Base-by-base conservation (phyloP, 2,888 invertebrate species). In the Trilocha varians region DNA sequence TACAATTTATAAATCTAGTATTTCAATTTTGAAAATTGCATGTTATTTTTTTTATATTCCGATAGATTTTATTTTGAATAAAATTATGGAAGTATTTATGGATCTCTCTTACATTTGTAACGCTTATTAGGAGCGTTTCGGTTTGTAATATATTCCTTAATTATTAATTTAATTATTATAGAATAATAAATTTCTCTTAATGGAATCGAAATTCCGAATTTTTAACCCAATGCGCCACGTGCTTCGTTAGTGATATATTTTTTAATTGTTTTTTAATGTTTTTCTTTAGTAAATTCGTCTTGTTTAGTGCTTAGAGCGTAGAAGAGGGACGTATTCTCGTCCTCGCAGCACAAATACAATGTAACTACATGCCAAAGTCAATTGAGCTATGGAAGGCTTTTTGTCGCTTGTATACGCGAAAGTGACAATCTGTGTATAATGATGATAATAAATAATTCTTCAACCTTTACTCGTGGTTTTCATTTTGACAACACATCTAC, bases 291-390 rank as follows among this genome's bases (percentile, higher is more conserved):
- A 18, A 18, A 18, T 18, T 18, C 18, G 18, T 34, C 16, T 39
- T 39, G 17, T 39, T 18, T 35, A 38, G 38, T 38, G 42, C 38
- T 42, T 35, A 34, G 34, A 42, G 38, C 34, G 42, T 38, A 34
- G 16, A 34, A 14, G 25, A 36, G 32, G 16, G 38, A 32, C 25
- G 38, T 14, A 17, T 32, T 13, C 34, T 36, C 38, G 42, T 34
- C 38, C 16, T 9, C 41, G 41, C 68, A 59, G 80, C 82, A 80
- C 82, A 82, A 80, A 82, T 69, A 72, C 67, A 61, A 66, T 78
- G 73, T 78, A 71, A 78, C 69, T 78, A 77, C 77, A 85, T 84
- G 83, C 84, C 84, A 85, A 85, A 85, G 84, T 84, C 84, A 85
- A 85, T 85, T 84, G 82, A 82, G 84, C 79, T 84, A 80, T 73